Base-by-base conservation (phyloP, 2,888 invertebrate species). In the Cataglyphis albicans region DNA sequence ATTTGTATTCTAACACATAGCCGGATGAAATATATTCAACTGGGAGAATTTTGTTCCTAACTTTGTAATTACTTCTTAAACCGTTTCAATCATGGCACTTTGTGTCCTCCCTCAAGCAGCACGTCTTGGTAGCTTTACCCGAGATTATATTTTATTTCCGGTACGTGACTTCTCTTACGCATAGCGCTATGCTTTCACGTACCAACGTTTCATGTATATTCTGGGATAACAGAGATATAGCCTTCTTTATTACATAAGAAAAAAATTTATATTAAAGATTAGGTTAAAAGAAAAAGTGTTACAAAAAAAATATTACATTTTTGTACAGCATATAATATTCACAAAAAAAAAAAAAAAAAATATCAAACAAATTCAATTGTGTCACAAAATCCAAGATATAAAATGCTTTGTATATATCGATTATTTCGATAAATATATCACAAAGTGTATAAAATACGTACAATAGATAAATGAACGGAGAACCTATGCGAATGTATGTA, bases 11-110 rank as follows among this genome's bases (percentile, higher is more conserved):
- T 35, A 32, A 18, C 12, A 44, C 25, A 44, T 59, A 18, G 41
- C 4, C 21, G 44, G 59, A 80, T 70, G 21, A 70, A 61, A 80
- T 44, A 44, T 59, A 70, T 80, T 70, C 59, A 70, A 70, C 25
- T 35, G 18, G 12, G 29, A 68, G 35, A 35, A 59, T 80, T 70
- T 80, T 35, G 59, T 44, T 35, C 32, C 78, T 35, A 70, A 70
- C 70, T 80, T 59, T 80, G 12, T 80, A 80, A 80, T 70, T 80
- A 70, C 70, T 80, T 70, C 59, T 70, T 80, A 70, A 80, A 72
- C 70, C 70, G 70, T 80, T 80, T 80, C 78, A 80, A 80, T 80
- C 70, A 44, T 25, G 32, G 25, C 35, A 70, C 44, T 70, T 70
- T 80, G 59, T 70, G 76, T 67, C 25, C 21, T 15, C 25, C 57